These are phyloP conservation scores for Sitta carolinensis DNA, from an alignment of 2,797 vertebrate species.

Conservation along the genomic window DNA sequence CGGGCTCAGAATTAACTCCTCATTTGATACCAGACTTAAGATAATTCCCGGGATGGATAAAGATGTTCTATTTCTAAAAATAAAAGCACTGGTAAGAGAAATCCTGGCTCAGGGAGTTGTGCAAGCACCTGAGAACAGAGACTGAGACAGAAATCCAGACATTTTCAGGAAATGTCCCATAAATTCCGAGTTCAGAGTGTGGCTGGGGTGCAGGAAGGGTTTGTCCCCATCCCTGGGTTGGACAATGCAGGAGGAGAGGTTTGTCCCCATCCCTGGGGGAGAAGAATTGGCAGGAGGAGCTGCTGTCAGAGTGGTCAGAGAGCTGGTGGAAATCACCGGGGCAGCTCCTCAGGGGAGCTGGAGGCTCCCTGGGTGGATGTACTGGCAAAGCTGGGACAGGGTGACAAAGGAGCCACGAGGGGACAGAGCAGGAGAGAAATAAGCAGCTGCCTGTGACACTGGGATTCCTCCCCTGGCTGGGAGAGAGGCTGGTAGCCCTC, in stretches of 20 bases:
- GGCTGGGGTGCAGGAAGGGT: not conserved
- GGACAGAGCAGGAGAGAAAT: not conserved
- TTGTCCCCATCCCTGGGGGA: too few species aligned
- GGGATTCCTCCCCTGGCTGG: not conserved
- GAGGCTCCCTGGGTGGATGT: rapidly evolving
- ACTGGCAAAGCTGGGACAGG: not conserved
- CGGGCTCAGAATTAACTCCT: not conserved
- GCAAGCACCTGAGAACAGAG: not conserved
- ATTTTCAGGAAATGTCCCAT: not conserved
- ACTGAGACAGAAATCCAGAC: not conserved
- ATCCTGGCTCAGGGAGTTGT: not conserved
- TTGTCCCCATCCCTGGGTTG: not conserved
- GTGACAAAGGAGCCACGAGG: not conserved
- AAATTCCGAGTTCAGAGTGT: not conserved
- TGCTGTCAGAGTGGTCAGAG: not conserved
- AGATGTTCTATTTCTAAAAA: not conserved
- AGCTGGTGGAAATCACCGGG: not conserved
- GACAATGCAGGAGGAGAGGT: rapidly evolving
- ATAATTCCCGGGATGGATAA: not conserved
- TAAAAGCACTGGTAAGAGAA: not conserved
- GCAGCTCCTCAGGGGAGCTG: not conserved
- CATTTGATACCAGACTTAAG: not conserved
- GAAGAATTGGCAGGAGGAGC: not conserved
- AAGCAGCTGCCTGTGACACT: not conserved
- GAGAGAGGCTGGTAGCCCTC: not conserved